Evolutionary conservation across 2,888 invertebrate species (phyloP).

Genomic region (Volucella zonaria): DNA sequence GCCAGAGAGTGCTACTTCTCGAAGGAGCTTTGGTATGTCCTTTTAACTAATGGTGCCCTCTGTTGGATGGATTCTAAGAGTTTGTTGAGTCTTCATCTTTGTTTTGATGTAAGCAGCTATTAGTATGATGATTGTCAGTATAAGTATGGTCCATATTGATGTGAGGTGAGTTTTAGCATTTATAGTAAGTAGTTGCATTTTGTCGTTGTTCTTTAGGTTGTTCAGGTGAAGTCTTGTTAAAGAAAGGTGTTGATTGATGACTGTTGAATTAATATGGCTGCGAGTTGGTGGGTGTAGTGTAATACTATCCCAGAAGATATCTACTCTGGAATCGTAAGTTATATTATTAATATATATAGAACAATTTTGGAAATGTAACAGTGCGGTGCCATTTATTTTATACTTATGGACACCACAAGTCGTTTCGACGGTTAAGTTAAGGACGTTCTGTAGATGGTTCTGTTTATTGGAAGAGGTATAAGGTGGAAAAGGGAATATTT

Average conservation of each 20-base stretch:
- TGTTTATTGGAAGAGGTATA: slow-evolving; percentile 35
- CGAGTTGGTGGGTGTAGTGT: slow-evolving; percentile 9
- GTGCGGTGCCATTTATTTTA: not conserved
- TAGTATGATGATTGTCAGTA: not conserved
- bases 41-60: not conserved
- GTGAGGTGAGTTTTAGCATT: not conserved
- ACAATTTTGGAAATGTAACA: slow-evolving; percentile 24
- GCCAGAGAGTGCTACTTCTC: not conserved
- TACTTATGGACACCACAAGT: slow-evolving; percentile 4
- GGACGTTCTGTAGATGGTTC: slow-evolving; percentile 15
- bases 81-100: not conserved
- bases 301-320: slow-evolving; percentile 5
- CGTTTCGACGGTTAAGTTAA: not conserved
- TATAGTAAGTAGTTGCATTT: slow-evolving; percentile 7
- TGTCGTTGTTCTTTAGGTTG: slow-evolving; percentile 6
- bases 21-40: slow-evolving; percentile 1
- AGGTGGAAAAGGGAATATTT: slow-evolving; percentile 42
- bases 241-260: slow-evolving; percentile 13
- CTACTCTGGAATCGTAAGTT: slow-evolving; percentile 18
- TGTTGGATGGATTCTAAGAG: not conserved
- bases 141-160: not conserved
- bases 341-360: slow-evolving; percentile 13
- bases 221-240: not conserved
- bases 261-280: slow-evolving; percentile 3
- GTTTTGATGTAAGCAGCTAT: slow-evolving; percentile 7